Percentiles rank a stretch among this genome's conserved stretches.
These are phyloP conservation scores for Bubo blakistoni DNA, from an alignment of 2,113 vertebrate genomes.

Conservation along the genomic window DNA sequence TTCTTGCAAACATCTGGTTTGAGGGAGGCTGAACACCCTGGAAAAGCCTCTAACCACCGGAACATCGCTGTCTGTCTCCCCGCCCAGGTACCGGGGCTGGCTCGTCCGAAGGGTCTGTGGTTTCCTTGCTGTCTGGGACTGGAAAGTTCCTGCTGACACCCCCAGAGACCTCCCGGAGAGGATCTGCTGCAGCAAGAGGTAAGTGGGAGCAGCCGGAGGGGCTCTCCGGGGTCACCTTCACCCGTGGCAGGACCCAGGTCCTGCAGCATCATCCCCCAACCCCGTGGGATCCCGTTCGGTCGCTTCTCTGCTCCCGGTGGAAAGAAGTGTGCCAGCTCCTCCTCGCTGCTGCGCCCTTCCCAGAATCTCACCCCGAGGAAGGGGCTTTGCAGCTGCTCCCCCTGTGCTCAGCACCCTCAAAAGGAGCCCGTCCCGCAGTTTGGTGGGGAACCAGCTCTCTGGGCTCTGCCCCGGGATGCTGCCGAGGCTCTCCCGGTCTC, in stretches of 20 bases:
- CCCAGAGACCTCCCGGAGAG: not conserved
- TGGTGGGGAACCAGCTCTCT: not conserved
- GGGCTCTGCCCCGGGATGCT: accelerated
- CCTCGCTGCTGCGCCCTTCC: not conserved
- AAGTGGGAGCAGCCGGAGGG: not conserved
- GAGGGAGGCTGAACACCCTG: no score
- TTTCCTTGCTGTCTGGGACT: slow-evolving; percentile 45
- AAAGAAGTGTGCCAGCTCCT: accelerated
- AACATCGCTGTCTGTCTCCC: not conserved
- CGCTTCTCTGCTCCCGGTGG: accelerated
- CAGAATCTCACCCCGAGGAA: not conserved
- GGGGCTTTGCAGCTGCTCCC: not conserved
- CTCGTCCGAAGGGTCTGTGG: slow-evolving; percentile 73
- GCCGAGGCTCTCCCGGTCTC: not conserved
- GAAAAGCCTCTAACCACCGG: accelerated
- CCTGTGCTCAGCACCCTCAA: not conserved
- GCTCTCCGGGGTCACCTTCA: accelerated
- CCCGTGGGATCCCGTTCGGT: accelerated
- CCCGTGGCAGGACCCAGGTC: no score
- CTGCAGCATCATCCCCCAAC: accelerated
- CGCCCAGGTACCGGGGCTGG: slow-evolving; percentile 77
- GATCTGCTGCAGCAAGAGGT: slow-evolving; percentile 65
- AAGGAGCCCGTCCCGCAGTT: accelerated
- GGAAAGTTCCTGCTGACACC: not conserved
- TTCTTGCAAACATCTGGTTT: no score